These are phyloP conservation scores for Chloebia gouldiae DNA, from an alignment of 2,113 vertebrate genomes.

Conservation along the genomic window DNA sequence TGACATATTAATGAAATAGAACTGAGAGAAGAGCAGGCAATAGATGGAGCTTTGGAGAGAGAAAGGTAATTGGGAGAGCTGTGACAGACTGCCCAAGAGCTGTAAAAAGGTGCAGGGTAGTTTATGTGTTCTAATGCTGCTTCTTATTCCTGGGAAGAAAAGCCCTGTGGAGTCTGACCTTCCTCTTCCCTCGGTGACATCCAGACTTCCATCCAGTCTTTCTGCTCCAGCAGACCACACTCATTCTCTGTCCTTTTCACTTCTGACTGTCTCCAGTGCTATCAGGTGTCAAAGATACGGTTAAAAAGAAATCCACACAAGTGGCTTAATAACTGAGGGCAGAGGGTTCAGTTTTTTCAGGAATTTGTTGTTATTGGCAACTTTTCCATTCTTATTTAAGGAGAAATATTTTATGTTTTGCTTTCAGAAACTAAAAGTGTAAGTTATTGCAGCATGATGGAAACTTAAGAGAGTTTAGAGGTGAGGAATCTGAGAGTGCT, in stretches of 20 bases:
- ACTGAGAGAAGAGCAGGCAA: not conserved
- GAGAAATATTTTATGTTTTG: not conserved
- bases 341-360: not conserved
- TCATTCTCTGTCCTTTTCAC: not conserved
- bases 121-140: not conserved
- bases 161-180: not conserved
- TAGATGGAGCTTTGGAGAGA: not conserved
- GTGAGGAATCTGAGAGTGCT: not conserved
- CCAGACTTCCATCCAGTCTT: not conserved
- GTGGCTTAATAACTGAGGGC: not conserved
- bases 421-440: not conserved
- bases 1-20: not conserved
- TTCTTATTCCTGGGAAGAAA: not conserved
- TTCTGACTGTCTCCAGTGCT: not conserved
- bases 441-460: not conserved
- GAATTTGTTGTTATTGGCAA: not conserved
- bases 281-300: not conserved
- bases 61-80: not conserved
- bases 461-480: not conserved
- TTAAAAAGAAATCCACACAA: not conserved
- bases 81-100: not conserved
- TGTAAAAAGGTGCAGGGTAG: not conserved
- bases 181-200: accelerated
- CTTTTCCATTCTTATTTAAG: not conserved
- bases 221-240: not conserved